Conservation (phyloP, 2,113 vertebrate species). For the Trinectes maculatus region DNA sequence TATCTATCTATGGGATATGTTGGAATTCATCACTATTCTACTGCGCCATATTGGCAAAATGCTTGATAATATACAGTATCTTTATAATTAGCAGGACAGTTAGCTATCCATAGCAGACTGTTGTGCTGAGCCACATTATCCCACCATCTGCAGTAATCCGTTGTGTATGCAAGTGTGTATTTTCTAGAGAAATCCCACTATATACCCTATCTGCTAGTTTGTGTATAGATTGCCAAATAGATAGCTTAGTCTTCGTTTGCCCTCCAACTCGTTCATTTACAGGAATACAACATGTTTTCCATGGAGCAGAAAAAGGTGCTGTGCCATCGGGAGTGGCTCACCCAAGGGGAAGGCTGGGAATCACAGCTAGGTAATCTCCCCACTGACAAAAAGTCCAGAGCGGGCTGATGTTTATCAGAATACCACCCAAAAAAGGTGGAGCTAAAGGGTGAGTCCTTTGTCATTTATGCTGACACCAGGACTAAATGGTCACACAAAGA, state of each 20-base stretch:
- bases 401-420: slow-evolving; percentile 50
- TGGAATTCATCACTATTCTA: not conserved
- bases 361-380: not conserved
- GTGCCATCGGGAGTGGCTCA: not conserved
- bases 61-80: slow-evolving; percentile 4
- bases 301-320: not conserved
- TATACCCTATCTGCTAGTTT: not conserved
- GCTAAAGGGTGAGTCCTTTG: slow-evolving; percentile 4
- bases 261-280: not conserved
- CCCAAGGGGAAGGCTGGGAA: not conserved
- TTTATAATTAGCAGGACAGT: slow-evolving; percentile 34
- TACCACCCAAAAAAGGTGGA: not conserved
- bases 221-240: not conserved
- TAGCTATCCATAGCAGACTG: slow-evolving; percentile 15
- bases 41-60: slow-evolving; percentile 14
- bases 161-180: not conserved
- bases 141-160: slow-evolving; percentile 10
- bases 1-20: not conserved
- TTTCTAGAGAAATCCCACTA: slow-evolving; percentile 2
- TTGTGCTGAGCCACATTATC: slow-evolving; percentile 11
- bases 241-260: not conserved
- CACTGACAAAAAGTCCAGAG: slow-evolving; percentile 1
- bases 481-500: slow-evolving; percentile 25
- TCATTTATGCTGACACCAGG: slow-evolving; percentile 32
- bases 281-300: not conserved